Evolutionary conservation across 2,888 invertebrate species (phyloP).

Genomic region (Pemphredon lugubris): DNA sequence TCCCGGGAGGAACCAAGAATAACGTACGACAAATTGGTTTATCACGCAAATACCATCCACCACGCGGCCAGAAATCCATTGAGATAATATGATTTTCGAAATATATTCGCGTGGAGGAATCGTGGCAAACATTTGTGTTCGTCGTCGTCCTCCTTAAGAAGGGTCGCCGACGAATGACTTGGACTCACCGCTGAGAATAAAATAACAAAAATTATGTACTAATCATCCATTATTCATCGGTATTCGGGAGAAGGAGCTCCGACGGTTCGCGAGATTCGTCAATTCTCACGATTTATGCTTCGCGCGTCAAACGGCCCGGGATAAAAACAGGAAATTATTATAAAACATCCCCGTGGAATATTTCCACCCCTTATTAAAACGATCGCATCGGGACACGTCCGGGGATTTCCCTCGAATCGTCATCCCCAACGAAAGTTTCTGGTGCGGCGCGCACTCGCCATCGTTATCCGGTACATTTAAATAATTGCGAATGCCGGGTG

Average conservation of each 20-base stretch:
- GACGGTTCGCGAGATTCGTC: too few species aligned
- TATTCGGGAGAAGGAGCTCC: too few species aligned
- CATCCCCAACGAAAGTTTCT: constrained; percentile 1
- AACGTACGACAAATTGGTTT: constrained; percentile 37
- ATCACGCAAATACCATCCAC: constrained; percentile 14
- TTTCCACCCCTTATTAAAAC: background rate
- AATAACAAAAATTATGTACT: too few species aligned
- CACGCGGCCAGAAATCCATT: constrained; percentile 14
- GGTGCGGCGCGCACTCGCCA: constrained; percentile 36
- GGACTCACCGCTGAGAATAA: too few species aligned
- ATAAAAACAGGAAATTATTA: background rate
- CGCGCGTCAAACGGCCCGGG: background rate
- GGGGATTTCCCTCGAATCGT: constrained; percentile 3
- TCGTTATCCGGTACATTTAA: constrained; percentile 76
- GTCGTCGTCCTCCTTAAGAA: too few species aligned
- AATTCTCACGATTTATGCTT: background rate
- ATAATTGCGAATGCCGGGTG: constrained; percentile 79
- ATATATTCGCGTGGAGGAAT: background rate
- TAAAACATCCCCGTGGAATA: too few species aligned
- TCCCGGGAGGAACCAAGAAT: constrained; percentile 15
- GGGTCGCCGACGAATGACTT: too few species aligned
- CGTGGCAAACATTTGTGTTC: background rate
- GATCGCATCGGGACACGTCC: background rate
- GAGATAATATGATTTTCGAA: constrained; percentile 6
- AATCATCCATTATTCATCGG: too few species aligned